A percentile compares a stretch with the other conserved stretches of the same genome.
These are phyloP conservation scores for Belgica antarctica DNA, from an alignment of 2,888 invertebrate species.

Conservation along the genomic window DNA sequence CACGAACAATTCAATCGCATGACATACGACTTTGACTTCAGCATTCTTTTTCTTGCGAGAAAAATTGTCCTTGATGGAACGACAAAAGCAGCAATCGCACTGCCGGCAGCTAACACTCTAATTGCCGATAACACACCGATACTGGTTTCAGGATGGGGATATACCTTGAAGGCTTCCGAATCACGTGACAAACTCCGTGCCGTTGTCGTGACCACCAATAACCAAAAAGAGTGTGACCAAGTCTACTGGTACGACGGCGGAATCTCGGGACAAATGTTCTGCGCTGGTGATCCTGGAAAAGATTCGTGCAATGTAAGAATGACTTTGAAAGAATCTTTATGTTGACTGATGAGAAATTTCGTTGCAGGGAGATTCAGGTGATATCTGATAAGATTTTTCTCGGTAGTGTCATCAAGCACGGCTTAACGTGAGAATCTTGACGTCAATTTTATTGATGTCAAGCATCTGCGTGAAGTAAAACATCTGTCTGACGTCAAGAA, in stretches of 20 bases:
- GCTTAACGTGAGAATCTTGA: too few species aligned
- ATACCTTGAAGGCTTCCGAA: not conserved
- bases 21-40: not conserved
- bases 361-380: too few species aligned
- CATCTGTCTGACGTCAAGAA: too few species aligned
- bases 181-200: not conserved
- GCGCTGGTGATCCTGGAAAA: not conserved
- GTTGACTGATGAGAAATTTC: too few species aligned
- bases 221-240: not conserved
- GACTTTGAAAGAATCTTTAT: too few species aligned
- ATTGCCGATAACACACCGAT: not conserved
- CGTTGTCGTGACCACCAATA: not conserved
- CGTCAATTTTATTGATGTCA: too few species aligned
- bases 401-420: too few species aligned
- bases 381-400: too few species aligned
- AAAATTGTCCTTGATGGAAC: not conserved
- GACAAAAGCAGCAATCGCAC: not conserved
- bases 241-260: not conserved
- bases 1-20: not conserved
- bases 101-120: not conserved
- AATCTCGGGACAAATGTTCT: not conserved
- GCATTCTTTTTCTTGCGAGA: not conserved
- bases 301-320: not conserved
- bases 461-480: too few species aligned
- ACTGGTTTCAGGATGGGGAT: not conserved